These are phyloP conservation scores for Sebastes steindachneri DNA, from an alignment of 2,797 vertebrate genomes.

Conservation along the genomic window DNA sequence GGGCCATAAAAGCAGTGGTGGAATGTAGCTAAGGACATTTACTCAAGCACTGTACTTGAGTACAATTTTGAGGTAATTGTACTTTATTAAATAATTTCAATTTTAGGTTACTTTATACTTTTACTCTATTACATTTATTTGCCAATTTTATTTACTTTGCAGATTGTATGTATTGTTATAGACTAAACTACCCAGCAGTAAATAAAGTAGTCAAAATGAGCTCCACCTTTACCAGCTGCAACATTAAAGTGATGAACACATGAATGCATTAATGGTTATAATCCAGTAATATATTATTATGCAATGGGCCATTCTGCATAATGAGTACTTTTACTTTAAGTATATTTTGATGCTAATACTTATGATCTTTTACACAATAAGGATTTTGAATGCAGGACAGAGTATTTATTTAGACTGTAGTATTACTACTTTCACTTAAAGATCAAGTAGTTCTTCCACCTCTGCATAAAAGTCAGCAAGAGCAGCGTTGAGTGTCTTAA, in stretches of 20 bases:
- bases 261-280: too few relatives aligned
- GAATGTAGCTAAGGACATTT: background rate
- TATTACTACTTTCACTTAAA: too few relatives aligned
- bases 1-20: background rate
- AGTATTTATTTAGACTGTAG: too few relatives aligned
- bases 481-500: background rate
- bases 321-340: too few relatives aligned
- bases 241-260: too few relatives aligned
- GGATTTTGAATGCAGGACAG: too few relatives aligned
- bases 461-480: background rate
- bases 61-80: background rate
- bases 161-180: background rate
- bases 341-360: too few relatives aligned
- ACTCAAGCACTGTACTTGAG: background rate
- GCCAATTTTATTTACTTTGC: background rate
- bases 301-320: too few relatives aligned
- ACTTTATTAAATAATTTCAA: background rate
- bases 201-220: background rate
- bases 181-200: background rate
- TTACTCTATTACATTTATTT: background rate
- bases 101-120: background rate
- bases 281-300: too few relatives aligned
- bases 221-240: too few relatives aligned
- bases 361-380: too few relatives aligned
- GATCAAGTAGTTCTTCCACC: background rate